Evolutionary conservation across 2,888 invertebrate genomes (phyloP).

Genomic region (Luperina testacea): DNA sequence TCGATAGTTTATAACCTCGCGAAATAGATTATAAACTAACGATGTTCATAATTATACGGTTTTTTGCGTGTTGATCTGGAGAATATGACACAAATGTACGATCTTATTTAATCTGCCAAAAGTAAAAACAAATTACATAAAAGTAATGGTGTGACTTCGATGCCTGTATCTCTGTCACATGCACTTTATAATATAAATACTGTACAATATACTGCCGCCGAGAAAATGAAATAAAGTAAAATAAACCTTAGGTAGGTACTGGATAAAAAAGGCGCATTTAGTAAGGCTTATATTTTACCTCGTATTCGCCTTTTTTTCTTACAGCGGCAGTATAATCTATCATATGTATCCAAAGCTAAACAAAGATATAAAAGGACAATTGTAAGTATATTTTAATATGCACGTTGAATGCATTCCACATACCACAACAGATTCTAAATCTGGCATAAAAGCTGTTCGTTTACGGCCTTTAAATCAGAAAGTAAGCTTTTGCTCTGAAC

Average conservation of each 20-base stretch:
- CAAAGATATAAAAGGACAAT: not conserved
- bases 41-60: too few species aligned
- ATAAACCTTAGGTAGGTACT: too few species aligned
- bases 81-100: conserved; percentile 18
- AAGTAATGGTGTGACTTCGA: not conserved
- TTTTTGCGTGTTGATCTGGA: conserved; percentile 6
- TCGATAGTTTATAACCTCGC: too few species aligned
- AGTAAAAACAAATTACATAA: not conserved
- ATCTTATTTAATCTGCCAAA: conserved; percentile 25
- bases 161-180: not conserved
- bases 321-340: not conserved
- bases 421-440: conserved; percentile 22
- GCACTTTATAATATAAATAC: not conserved
- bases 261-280: too few species aligned
- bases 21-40: too few species aligned
- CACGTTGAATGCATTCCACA: not conserved
- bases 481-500: conserved; percentile 10
- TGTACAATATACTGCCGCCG: not conserved
- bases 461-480: conserved; percentile 14
- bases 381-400: not conserved
- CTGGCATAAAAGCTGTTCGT: not conserved
- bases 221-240: not conserved
- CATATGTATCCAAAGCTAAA: not conserved
- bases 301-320: not conserved
- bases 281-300: too few species aligned